These are phyloP conservation scores for Margaritifera margaritifera DNA, from an alignment of 2,888 invertebrate species.

Conservation along the genomic window DNA sequence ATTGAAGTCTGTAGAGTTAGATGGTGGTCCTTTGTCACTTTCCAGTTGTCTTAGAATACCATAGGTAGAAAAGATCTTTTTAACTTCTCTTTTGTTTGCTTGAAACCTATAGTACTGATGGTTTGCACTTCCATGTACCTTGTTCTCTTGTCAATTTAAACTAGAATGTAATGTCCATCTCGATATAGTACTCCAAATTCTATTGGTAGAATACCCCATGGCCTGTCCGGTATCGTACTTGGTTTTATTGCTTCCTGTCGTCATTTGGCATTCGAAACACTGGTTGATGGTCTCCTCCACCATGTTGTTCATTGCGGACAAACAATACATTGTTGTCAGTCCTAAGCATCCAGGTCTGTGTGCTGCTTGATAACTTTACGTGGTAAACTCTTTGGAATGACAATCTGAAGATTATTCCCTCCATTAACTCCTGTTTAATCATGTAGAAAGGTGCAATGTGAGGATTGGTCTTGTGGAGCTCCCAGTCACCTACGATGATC, in stretches of 20 bases:
- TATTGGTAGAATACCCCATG: not conserved
- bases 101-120: slow-evolving; percentile 6
- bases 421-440: slow-evolving; percentile 1
- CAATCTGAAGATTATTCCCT: slow-evolving; percentile 12
- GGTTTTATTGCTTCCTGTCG: slow-evolving; percentile 12
- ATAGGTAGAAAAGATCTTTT: slow-evolving; percentile 18
- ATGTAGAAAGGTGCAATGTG: not conserved
- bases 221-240: slow-evolving; percentile 6
- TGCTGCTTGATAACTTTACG: slow-evolving; percentile 6
- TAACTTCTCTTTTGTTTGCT: slow-evolving; percentile 5
- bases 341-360: slow-evolving; percentile 13
- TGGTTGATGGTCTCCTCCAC: too few species aligned
- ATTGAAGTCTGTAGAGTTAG: slow-evolving; percentile 15
- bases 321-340: slow-evolving; percentile 13
- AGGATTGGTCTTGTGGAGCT: not conserved
- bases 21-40: slow-evolving; percentile 26
- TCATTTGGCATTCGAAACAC: slow-evolving; percentile 15
- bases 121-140: slow-evolving; percentile 17
- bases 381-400: slow-evolving; percentile 16
- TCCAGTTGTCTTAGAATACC: slow-evolving; percentile 6
- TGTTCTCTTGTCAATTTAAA: not conserved
- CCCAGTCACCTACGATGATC: not conserved
- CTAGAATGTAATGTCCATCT: slow-evolving; percentile 15
- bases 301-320: slow-evolving; percentile 13
- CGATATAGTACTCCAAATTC: slow-evolving; percentile 7